Base-by-base conservation (phyloP, 2,113 vertebrate species). In the Antechinus stuartii region DNA sequence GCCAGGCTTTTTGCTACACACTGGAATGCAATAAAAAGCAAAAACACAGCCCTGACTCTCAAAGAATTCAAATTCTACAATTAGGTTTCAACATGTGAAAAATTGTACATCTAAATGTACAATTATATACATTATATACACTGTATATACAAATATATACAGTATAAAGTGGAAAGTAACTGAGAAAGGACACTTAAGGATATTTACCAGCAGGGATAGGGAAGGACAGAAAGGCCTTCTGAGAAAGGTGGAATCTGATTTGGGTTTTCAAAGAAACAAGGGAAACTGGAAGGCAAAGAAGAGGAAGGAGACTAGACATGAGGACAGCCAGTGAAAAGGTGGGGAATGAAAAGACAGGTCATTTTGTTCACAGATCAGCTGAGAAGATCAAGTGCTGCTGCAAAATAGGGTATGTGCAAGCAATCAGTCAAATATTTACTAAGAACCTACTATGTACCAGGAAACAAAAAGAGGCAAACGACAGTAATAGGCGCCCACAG, bases 171-270 rank as follows among this genome's bases (percentile, higher is more conserved):
- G 57, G 57, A 30, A 61, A n/a, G 61, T 68, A 76, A 76, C 47
- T 35, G 5, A 50, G 26, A 8, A 52, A 93, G 94, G 42, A 84
- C 46, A 42, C 52, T 24, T 27, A 50, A 42, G n/a, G 25, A 0
- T 35, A 19, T 2, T 1, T 10, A 0, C 0, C 0, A 19, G 24
- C 27, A 91, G 46, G 61, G 89, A 23, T 16, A 24, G n/a, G 25
- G 57, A 25, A 3, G 30, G 50, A n/a, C 30, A 24, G 89, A 46
- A 12, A 6, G 92, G 42, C 52, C 92, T 27, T 0, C 8, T 9
- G 50, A 11, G 19, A 0, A 3, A 14, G 52, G 61, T 42, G 49
- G 90, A 12, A 35, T 35, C 76, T 49, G 46, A 55, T 5, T 4
- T 76, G 30, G n/a, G 35, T 76, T 76, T 76, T n/a, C 23, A 76